Evolutionary conservation across 2,888 invertebrate genomes (phyloP).

Genomic region (Cerastis rubricosa): DNA sequence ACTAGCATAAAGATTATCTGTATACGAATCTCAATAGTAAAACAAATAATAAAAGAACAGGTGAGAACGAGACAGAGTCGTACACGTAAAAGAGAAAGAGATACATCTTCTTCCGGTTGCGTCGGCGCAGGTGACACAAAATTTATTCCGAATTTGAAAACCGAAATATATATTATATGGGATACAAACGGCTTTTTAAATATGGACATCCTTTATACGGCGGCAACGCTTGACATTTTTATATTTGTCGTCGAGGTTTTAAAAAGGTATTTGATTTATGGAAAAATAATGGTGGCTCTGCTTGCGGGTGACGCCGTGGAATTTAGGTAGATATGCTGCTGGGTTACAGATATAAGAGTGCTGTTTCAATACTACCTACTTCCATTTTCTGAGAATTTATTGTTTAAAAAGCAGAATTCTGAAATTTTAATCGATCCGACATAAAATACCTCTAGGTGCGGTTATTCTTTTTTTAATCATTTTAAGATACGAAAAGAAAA

Average conservation of each 20-base stretch:
- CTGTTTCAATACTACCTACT: neutral
- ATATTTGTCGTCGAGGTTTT: slow-evolving; percentile 88
- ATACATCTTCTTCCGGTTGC: slow-evolving; percentile 87
- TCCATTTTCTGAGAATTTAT: neutral
- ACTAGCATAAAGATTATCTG: slow-evolving; percentile 87
- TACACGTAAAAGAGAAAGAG: slow-evolving; percentile 71
- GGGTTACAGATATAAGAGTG: neutral
- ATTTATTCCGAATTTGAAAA: slow-evolving; percentile 91
- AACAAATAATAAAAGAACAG: slow-evolving; percentile 85
- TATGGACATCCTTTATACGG: slow-evolving; percentile 89
- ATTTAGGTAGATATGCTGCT: slow-evolving; percentile 45
- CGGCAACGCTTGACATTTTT: slow-evolving; percentile 88
- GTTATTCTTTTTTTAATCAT: no score
- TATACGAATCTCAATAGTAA: slow-evolving; percentile 85
- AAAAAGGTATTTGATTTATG: slow-evolving; percentile 88
- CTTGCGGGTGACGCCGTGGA: slow-evolving; percentile 72
- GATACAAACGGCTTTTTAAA: slow-evolving; percentile 90
- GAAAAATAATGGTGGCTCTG: slow-evolving; percentile 82
- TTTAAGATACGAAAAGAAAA: no score
- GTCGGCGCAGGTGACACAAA: slow-evolving; percentile 89
- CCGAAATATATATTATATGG: slow-evolving; percentile 89
- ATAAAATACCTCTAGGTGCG: no score
- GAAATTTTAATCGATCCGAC: no score
- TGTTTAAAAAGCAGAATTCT: neutral
- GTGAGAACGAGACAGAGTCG: slow-evolving; percentile 71